These are phyloP conservation scores for Megalops cyprinoides DNA, from an alignment of 2,797 vertebrate species.

Conservation along the genomic window DNA sequence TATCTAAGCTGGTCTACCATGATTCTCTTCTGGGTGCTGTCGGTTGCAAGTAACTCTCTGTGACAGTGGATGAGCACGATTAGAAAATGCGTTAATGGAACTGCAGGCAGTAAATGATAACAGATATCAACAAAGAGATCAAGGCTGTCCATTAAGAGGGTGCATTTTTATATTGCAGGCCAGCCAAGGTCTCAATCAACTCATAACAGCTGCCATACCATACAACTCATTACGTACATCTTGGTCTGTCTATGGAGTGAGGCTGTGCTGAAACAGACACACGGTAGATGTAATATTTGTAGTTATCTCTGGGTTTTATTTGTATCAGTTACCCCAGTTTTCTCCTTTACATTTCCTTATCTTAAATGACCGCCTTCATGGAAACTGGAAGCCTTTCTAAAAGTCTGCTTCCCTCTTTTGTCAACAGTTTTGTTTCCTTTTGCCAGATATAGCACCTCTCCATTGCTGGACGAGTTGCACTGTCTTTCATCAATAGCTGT, in stretches of 20 bases:
- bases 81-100: slow-evolving; percentile 18
- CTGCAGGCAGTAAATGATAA: background rate
- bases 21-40: background rate
- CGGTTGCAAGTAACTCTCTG: background rate
- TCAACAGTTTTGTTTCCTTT: no score
- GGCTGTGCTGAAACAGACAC: background rate
- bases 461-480: background rate
- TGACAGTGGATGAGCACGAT: slow-evolving; percentile 10
- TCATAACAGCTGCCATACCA: background rate
- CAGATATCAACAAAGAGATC: slow-evolving; percentile 15
- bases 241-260: background rate
- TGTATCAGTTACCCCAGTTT: no score
- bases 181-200: background rate
- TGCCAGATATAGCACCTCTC: background rate
- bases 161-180: no score
- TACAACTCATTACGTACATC: background rate
- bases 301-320: no score
- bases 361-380: no score
- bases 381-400: no score
- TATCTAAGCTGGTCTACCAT: slow-evolving; percentile 1
- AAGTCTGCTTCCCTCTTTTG: no score
- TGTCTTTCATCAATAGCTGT: background rate
- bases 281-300: background rate
- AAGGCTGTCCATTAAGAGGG: slow-evolving; percentile 8
- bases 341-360: no score